Percentiles rank a stretch among this genome's conserved stretches.
Evolutionary conservation across 2,797 vertebrate genomes (phyloP).

Genomic region (Pipistrellus pygmaeus): DNA sequence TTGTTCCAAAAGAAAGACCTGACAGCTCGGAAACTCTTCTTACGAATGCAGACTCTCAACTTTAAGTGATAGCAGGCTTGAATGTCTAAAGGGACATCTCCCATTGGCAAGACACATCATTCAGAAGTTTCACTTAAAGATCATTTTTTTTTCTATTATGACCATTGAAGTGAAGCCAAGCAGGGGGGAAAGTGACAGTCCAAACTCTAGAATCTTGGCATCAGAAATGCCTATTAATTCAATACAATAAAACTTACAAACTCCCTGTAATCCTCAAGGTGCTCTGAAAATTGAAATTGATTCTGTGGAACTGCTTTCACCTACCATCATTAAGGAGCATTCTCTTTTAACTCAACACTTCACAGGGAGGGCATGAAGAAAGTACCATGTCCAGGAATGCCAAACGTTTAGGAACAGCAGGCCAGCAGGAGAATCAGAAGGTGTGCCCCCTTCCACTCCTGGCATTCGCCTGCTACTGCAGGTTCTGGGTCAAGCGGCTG

Average conservation of each 20-base stretch:
- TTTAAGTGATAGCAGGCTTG: background rate
- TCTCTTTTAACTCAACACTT: conserved; percentile 49
- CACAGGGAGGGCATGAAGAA: background rate
- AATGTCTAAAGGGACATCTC: background rate
- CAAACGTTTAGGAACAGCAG: background rate
- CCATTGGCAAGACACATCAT: background rate
- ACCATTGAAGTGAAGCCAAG: conserved; percentile 66
- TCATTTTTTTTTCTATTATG: conserved; percentile 53
- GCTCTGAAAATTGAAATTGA: conserved; percentile 79
- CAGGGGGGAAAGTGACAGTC: background rate
- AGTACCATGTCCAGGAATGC: background rate
- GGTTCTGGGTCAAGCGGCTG: background rate
- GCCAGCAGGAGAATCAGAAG: too few species aligned
- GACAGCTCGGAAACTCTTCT: conserved; percentile 39
- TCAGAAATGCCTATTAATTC: conserved; percentile 76
- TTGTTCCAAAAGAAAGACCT: conserved; percentile 14
- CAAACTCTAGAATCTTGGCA: conserved; percentile 61
- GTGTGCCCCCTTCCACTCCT: background rate
- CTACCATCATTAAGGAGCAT: conserved; percentile 64
- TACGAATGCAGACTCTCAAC: background rate
- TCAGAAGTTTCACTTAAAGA: conserved; percentile 69
- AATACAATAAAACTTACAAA: conserved; percentile 71
- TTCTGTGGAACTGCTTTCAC: conserved; percentile 70
- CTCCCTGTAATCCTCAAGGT: conserved; percentile 63
- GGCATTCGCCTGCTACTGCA: too few species aligned